Percentiles rank a stretch among this genome's conserved stretches.
Evolutionary conservation across 1,140 invertebrate genomes (phyloP).

Genomic region (Polypedilum pembai): DNA sequence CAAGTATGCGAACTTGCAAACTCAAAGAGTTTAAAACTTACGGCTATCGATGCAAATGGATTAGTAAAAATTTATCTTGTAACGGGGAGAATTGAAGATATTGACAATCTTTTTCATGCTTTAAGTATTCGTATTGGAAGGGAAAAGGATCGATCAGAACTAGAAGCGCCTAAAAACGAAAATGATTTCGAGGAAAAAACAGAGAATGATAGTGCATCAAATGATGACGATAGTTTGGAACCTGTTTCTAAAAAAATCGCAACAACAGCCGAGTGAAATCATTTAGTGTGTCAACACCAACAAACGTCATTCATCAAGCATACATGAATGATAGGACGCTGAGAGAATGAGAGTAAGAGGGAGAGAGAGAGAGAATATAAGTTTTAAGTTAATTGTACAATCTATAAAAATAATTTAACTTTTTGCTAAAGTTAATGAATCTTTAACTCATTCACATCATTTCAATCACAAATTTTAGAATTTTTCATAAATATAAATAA

Average conservation of each 20-base stretch:
- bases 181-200: not conserved
- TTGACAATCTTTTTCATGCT: conserved; percentile 62
- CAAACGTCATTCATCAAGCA: no score
- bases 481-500: no score
- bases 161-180: not conserved
- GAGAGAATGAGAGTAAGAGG: no score
- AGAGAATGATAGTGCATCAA: not conserved
- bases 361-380: no score
- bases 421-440: no score
- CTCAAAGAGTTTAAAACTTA: conserved; percentile 78
- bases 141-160: conserved; percentile 36
- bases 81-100: conserved; percentile 71
- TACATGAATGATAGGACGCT: no score
- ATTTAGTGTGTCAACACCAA: no score
- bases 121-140: conserved; percentile 57
- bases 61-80: conserved; percentile 80
- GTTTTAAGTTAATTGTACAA: no score
- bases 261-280: not conserved
- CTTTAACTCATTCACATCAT: no score
- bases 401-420: no score
- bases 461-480: no score
- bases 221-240: not conserved
- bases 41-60: conserved; percentile 76
- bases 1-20: conserved; percentile 85
- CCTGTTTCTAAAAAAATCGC: not conserved